Evolutionary conservation across 2,888 invertebrate species (phyloP), one percentile per base, ranked within the genome.

Genomic region (Ochropleura plecta): DNA sequence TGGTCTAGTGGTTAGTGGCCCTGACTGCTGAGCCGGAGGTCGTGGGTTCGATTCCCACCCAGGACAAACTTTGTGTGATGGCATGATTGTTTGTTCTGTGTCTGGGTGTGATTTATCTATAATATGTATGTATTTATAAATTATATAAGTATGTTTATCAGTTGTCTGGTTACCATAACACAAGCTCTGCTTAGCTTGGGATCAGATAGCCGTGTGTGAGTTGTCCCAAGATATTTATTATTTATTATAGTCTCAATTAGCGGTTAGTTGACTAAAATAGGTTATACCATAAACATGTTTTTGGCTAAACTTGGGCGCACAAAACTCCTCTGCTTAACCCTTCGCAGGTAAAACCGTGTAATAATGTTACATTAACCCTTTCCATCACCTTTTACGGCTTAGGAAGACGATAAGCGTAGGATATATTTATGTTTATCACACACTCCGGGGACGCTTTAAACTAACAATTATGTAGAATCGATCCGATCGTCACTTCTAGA

Each of bases 311-410:
- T 7, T 60, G 40, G 16, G 20, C 42, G 30, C 30, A 62, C 18
- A n/a, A 55, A 69, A 49, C 44, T 40, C 4, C 18, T 46, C 40
- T 71, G 46, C 49, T 30, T n/a, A 30, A 16, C 49, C 18, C 44
- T 10, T 44, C 18, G 0, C 44, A 1, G 46, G 40, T 46, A 71
- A 49, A 20, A 60, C 40, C 48, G 7, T 42, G 18, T 12, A n/a
- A 9, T n/a, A 9, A 48, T 48, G 30, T 46, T 53, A 57, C 57
- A 70, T 73, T 67, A 67, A 73, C 66, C 55, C 66, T 70, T 73
- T 59, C 66, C 62, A 48, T 73, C 57, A 57, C 40, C 60, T 81
- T 79, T 67, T 81, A 81, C 44, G 76, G 66, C 78, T 72, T 79
- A 59, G 44, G 16, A 69, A 51, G 53, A 59, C 40, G 60, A 79